A percentile compares a stretch with the other conserved stretches of the same genome.
These are phyloP conservation scores for Lasioglossum lativentre DNA, from an alignment of 2,888 invertebrate genomes.

Conservation along the genomic window DNA sequence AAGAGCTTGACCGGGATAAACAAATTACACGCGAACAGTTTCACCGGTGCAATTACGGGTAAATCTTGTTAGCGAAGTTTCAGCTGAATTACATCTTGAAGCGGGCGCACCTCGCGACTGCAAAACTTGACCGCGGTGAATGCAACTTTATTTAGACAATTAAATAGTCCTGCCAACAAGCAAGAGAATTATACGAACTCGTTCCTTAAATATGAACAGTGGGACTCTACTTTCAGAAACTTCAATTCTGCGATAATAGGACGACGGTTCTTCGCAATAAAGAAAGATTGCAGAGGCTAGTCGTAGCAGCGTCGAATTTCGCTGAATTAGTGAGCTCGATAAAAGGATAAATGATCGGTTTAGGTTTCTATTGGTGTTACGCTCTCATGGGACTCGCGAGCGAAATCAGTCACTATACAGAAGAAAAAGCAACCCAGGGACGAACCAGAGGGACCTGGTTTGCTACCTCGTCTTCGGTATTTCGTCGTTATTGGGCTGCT, in stretches of 20 bases:
- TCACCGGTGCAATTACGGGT: constrained; percentile 81
- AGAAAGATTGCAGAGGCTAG: neutral
- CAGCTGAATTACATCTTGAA: constrained; percentile 52
- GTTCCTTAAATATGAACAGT: neutral
- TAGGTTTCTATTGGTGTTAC: constrained; percentile 56
- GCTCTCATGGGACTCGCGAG: constrained; percentile 71
- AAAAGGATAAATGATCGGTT: constrained; percentile 73
- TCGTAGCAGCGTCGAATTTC: constrained; percentile 24
- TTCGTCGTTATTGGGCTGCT: constrained; percentile 78
- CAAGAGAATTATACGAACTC: neutral
- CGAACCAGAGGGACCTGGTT: constrained; percentile 51
- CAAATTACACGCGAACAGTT: constrained; percentile 83
- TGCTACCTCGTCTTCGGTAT: constrained; percentile 68
- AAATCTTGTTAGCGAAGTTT: constrained; percentile 82
- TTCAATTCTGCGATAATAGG: neutral
- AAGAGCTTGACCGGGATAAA: constrained; percentile 80
- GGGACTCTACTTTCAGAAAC: neutral
- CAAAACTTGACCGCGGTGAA: constrained; percentile 5
- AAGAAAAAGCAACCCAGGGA: constrained; percentile 64
- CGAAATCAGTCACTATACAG: constrained; percentile 66
- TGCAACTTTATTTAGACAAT: constrained; percentile 16
- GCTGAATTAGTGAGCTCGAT: constrained; percentile 53
- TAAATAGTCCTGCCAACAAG: neutral
- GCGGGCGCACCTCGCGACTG: neutral
- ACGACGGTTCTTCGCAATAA: neutral